These are phyloP conservation scores for Euwallacea similis DNA, from an alignment of 1,140 invertebrate genomes.

Conservation along the genomic window DNA sequence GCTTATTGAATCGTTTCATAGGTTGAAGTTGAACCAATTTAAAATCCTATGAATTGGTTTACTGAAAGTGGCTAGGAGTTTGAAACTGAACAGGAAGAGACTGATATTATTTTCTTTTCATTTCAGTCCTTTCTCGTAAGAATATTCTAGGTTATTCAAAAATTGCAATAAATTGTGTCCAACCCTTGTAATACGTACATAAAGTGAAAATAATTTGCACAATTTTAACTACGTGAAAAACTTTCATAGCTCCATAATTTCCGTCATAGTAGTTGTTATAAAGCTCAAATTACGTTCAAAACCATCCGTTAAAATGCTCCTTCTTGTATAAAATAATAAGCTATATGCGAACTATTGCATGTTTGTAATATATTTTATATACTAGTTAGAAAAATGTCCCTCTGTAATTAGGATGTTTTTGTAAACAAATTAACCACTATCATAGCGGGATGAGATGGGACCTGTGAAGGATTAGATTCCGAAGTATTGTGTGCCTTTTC, in stretches of 20 bases:
- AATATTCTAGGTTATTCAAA: background rate
- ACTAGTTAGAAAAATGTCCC: slow-evolving; percentile 5
- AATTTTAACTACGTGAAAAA: background rate
- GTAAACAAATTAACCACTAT: background rate
- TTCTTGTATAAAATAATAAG: slow-evolving; percentile 10
- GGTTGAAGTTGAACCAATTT: background rate
- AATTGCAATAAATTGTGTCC: slow-evolving; percentile 2
- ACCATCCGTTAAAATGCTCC: slow-evolving; percentile 20
- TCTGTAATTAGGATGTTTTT: slow-evolving; percentile 11
- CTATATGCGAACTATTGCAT: slow-evolving; percentile 17
- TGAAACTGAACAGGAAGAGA: too few relatives aligned
- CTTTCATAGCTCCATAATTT: slow-evolving; percentile 1
- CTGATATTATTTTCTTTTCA: too few relatives aligned
- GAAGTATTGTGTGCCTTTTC: slow-evolving; percentile 20
- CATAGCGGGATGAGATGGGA: slow-evolving; percentile 9
- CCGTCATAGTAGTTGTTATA: slow-evolving; percentile 7
- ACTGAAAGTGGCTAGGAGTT: background rate
- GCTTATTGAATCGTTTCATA: too few relatives aligned
- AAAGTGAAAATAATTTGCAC: background rate
- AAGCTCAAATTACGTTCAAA: slow-evolving; percentile 21
- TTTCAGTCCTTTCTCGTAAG: background rate
- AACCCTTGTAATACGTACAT: background rate
- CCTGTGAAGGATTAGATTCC: background rate
- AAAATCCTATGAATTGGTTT: background rate
- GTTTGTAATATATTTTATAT: slow-evolving; percentile 28